Evolutionary conservation across 2,797 vertebrate species (phyloP).

Genomic region (Phrynocephalus forsythii): DNA sequence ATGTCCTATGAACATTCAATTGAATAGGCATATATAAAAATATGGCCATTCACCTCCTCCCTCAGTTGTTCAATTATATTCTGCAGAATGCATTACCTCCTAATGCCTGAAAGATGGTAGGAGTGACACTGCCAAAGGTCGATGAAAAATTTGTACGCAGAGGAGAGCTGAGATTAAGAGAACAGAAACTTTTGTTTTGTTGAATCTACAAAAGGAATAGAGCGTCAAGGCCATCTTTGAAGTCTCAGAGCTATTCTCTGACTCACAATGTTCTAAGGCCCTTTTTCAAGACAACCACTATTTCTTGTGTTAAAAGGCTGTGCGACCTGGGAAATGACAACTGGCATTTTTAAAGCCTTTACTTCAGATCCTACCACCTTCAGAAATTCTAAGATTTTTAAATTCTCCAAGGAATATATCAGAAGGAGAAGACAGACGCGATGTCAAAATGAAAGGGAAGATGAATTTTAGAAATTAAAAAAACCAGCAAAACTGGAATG

Average conservation of each 20-base stretch:
- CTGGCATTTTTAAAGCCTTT: background rate
- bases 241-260: background rate
- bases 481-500: background rate
- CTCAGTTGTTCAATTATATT: background rate
- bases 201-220: slow-evolving; percentile 14
- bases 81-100: background rate
- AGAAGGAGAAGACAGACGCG: background rate
- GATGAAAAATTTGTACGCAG: background rate
- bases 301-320: slow-evolving; percentile 26
- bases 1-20: background rate
- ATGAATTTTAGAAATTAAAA: background rate
- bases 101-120: background rate
- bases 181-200: slow-evolving; percentile 23
- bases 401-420: slow-evolving; percentile 10
- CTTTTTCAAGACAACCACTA: background rate
- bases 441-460: background rate
- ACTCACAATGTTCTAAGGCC: slow-evolving; percentile 21
- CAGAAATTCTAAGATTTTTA: slow-evolving; percentile 29
- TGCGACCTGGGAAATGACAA: slow-evolving; percentile 12
- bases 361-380: slow-evolving; percentile 6
- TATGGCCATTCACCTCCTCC: background rate
- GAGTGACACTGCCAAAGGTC: slow-evolving; percentile 24
- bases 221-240: slow-evolving; percentile 31
- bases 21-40: background rate
- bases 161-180: slow-evolving; percentile 17